These are phyloP conservation scores for Rugalucina vietnamica DNA, from an alignment of 2,888 invertebrate species.

Conservation along the genomic window DNA sequence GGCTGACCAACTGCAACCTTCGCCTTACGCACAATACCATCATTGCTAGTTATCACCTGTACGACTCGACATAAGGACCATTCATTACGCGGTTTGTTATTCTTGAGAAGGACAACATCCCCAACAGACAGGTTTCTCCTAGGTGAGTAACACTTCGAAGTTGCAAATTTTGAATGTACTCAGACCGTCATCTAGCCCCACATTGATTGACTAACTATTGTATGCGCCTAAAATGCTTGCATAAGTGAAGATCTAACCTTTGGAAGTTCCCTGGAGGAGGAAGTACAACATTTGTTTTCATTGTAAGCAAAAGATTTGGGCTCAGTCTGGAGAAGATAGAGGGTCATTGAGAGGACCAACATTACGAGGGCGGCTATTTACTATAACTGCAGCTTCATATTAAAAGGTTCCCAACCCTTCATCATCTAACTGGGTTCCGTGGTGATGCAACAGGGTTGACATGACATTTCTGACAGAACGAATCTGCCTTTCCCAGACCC, in stretches of 20 bases:
- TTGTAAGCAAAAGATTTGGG: slow-evolving; percentile 11
- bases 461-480: slow-evolving; percentile 62
- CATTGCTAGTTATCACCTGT: not conserved
- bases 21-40: not conserved
- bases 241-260: slow-evolving; percentile 34
- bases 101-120: not conserved
- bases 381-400: slow-evolving; percentile 41
- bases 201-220: not conserved
- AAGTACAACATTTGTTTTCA: slow-evolving; percentile 8
- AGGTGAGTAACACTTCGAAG: not conserved
- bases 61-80: not conserved
- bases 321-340: slow-evolving; percentile 7
- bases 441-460: slow-evolving; percentile 37
- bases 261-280: slow-evolving; percentile 58
- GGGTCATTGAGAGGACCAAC: slow-evolving; percentile 38
- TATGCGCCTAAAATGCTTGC: slow-evolving; percentile 29
- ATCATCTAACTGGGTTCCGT: slow-evolving; percentile 34
- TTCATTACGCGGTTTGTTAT: not conserved
- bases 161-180: slow-evolving; percentile 13
- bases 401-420: slow-evolving; percentile 53
- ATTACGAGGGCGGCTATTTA: slow-evolving; percentile 48
- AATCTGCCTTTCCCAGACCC: slow-evolving; percentile 71
- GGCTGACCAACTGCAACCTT: not conserved
- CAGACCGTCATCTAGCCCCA: not conserved
- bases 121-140: not conserved